Conservation (phyloP, 2,888 invertebrate genomes). For the Scelioninae gen. 2 region DNA sequence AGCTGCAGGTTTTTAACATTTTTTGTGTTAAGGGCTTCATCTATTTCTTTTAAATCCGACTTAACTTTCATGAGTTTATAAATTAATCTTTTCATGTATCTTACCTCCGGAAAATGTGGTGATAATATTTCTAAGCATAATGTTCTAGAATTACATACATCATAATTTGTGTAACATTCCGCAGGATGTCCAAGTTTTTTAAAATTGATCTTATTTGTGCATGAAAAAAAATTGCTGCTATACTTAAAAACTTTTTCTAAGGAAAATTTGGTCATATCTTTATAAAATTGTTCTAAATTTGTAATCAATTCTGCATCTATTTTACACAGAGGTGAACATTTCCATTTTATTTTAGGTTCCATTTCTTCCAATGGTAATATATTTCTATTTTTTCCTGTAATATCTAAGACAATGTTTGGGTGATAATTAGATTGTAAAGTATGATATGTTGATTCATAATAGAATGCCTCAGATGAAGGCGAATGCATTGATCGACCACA, state of each 20-base stretch:
- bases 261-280: neutral
- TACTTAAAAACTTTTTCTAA: neutral
- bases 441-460: neutral
- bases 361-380: constrained; percentile 2
- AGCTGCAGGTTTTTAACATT: neutral
- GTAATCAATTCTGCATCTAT: neutral
- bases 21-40: neutral
- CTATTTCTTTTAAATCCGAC: neutral
- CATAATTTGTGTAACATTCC: constrained; percentile 35
- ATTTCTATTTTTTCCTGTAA: constrained; percentile 4
- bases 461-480: constrained; percentile 1
- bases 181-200: constrained; percentile 39
- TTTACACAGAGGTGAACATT: constrained; percentile 17
- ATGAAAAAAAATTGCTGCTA: neutral
- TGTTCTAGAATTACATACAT: constrained; percentile 28
- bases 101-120: constrained; percentile 45
- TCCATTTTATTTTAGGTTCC: constrained; percentile 12
- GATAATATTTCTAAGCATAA: constrained; percentile 39
- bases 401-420: neutral
- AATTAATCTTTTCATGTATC: constrained; percentile 15
- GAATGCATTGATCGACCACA: constrained; percentile 18
- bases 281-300: constrained; percentile 3
- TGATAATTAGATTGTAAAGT: neutral
- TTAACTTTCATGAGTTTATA: constrained; percentile 4
- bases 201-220: neutral